Conservation (phyloP, 2,888 invertebrate genomes). For the Vandiemenella viatica region DNA sequence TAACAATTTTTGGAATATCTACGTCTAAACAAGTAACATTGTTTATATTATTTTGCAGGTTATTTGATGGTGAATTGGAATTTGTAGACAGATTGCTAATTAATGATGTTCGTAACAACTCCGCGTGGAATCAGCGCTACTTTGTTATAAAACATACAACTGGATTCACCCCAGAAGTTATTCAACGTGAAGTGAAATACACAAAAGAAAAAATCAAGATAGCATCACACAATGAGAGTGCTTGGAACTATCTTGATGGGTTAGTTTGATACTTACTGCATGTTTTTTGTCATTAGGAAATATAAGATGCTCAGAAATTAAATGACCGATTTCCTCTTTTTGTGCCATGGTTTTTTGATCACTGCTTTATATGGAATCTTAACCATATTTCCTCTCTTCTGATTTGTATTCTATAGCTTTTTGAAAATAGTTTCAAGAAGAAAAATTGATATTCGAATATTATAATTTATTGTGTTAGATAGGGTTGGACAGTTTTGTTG, state of each 20-base stretch:
- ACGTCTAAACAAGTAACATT: too few relatives aligned
- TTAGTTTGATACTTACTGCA: constrained; percentile 24
- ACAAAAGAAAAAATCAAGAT: constrained; percentile 64
- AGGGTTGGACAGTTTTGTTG: too few relatives aligned
- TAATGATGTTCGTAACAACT: constrained; percentile 91
- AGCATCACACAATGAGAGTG: constrained; percentile 87
- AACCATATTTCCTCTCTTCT: too few relatives aligned
- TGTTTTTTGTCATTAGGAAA: neutral
- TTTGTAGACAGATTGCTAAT: constrained; percentile 66
- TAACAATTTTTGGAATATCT: too few relatives aligned
- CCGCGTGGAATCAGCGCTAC: constrained; percentile 98
- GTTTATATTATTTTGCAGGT: constrained; percentile 34
- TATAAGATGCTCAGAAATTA: neutral
- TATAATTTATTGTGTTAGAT: too few relatives aligned
- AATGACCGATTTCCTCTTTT: too few relatives aligned
- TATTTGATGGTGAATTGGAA: constrained; percentile 69
- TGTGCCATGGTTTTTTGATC: too few relatives aligned
- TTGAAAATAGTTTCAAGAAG: too few relatives aligned
- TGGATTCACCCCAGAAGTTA: constrained; percentile 61
- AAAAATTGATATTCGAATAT: too few relatives aligned
- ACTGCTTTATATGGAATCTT: too few relatives aligned
- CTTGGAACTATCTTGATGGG: constrained; percentile 96
- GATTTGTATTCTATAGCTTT: too few relatives aligned
- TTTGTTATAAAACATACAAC: constrained; percentile 72
- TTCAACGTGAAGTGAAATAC: constrained; percentile 68